Conservation (phyloP, 2,888 invertebrate genomes). For the Pharmacophagus antenor region DNA sequence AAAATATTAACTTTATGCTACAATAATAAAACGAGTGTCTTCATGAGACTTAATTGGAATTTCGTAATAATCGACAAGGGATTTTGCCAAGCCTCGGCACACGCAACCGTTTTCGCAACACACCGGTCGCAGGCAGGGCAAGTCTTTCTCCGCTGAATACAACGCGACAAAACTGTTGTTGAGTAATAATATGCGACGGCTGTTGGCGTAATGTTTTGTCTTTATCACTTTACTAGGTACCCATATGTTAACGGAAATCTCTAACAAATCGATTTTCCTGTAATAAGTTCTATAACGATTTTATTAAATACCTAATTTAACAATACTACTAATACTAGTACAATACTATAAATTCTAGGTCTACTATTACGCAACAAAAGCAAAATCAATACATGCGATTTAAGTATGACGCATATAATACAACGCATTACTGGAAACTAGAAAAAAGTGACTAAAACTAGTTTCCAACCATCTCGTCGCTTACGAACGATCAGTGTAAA, state of each 20-base stretch:
- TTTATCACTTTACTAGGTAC: conserved; percentile 7
- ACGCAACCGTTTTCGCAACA: conserved; percentile 55
- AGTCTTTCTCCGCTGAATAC: conserved; percentile 69
- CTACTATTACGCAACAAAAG: too few species aligned
- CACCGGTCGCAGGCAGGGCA: conserved; percentile 57
- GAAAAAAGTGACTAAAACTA: conserved; percentile 19
- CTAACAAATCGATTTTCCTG: too few species aligned
- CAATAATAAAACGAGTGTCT: conserved; percentile 44
- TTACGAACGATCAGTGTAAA: conserved; percentile 27
- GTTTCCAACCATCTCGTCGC: conserved; percentile 29
- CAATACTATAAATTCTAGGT: too few species aligned
- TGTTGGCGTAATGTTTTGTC: conserved; percentile 37
- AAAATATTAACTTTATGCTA: too few species aligned
- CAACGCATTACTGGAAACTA: not conserved
- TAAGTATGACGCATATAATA: not conserved
- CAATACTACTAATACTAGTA: too few species aligned
- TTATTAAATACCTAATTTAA: too few species aligned
- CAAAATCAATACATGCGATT: not conserved
- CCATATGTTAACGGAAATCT: not conserved
- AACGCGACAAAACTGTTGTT: conserved; percentile 45
- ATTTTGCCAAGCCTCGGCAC: conserved; percentile 58
- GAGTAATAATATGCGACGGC: conserved; percentile 36
- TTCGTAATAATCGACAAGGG: conserved; percentile 59
- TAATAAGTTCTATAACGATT: too few species aligned
- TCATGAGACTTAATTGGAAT: conserved; percentile 69